phyloP scores from a whole-genome alignment of 2,113 vertebrate species.

The Mastomys coucha region DNA sequence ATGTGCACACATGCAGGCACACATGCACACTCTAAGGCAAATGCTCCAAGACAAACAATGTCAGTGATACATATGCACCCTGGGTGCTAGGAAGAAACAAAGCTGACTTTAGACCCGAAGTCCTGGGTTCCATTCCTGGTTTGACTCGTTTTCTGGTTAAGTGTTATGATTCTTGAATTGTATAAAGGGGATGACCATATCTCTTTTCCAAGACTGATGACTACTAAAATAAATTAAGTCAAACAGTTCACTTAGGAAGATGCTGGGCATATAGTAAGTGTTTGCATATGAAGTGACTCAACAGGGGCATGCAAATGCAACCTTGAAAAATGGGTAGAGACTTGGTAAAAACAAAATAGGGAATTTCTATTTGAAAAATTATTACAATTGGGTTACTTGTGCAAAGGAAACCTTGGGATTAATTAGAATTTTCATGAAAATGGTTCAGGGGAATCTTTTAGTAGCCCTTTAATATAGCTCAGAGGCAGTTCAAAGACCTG shows the following conservation, averaged over 20 bases:
- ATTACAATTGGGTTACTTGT: background rate
- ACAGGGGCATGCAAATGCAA: background rate
- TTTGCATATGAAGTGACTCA: background rate
- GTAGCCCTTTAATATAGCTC: background rate
- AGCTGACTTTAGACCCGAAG: background rate
- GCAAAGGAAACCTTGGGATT: conserved; percentile 13
- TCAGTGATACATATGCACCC: background rate
- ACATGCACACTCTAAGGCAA: background rate
- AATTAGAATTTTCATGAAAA: conserved; percentile 24
- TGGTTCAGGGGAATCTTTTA: background rate
- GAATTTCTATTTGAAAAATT: background rate
- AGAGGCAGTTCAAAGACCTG: background rate
- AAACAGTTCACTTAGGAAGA: background rate
- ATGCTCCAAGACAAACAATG: background rate
- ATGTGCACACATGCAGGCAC: background rate
- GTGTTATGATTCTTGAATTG: background rate
- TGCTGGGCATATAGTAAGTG: no score
- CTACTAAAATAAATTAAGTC: background rate
- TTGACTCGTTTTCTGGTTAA: background rate
- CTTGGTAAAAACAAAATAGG: background rate
- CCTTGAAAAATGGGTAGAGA: background rate
- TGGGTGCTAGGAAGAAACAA: background rate
- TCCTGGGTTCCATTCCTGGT: background rate
- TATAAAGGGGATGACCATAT: background rate
- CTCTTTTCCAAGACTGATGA: background rate